A percentile compares a stretch with the other conserved stretches of the same genome.
phyloP scores from a whole-genome alignment of 2,888 invertebrate species.

The Microctonus aethiopoides region DNA sequence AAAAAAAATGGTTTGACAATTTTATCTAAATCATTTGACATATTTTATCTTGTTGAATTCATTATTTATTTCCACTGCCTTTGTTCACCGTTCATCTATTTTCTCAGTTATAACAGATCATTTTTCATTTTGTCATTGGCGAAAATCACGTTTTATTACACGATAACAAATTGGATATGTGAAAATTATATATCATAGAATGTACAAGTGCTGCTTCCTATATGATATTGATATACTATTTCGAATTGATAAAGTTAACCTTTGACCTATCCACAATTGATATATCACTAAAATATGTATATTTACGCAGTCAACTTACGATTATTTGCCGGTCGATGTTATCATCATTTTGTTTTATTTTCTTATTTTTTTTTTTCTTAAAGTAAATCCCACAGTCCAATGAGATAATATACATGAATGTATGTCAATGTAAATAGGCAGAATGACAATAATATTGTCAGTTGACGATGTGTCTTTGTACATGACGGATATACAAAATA shows the following conservation, averaged over 20 bases:
- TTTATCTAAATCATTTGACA: no score
- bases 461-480: neutral
- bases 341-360: conserved; percentile 12
- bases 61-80: no score
- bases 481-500: neutral
- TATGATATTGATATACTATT: neutral
- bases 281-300: neutral
- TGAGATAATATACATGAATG: conserved; percentile 4
- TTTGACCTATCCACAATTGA: conserved; percentile 9
- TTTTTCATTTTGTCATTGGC: no score
- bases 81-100: no score
- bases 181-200: neutral
- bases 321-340: conserved; percentile 30
- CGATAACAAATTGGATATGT: no score
- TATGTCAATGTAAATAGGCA: neutral
- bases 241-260: neutral
- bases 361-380: conserved; percentile 39
- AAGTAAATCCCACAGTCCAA: conserved; percentile 46
- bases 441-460: neutral
- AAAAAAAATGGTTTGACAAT: no score
- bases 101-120: no score
- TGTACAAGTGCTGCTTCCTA: conserved; percentile 29
- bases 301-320: neutral
- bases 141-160: no score
- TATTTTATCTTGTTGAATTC: no score